Base-by-base conservation (phyloP, 2,797 vertebrate genomes). In the Coilia nasus region DNA sequence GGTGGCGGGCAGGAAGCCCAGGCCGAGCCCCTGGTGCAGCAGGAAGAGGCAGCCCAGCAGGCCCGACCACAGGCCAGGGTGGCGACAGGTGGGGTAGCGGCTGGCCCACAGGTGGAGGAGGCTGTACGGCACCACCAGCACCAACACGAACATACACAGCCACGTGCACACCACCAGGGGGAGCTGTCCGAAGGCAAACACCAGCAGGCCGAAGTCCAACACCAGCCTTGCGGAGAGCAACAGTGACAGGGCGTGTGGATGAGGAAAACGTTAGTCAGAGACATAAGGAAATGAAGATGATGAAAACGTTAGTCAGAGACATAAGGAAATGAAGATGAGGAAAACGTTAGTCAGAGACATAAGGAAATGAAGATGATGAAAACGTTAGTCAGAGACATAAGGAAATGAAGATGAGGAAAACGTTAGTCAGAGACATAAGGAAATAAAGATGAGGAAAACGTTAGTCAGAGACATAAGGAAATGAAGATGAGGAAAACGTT, bases 181-280 rank as follows among this genome's bases (percentile, higher is more conserved):
- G 83, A 97, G 90, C 91, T 96, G 96, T 60, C 98, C 98, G 90
- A 99, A 99, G 3, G 96, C 97, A 0, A 96, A 99, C 81, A 97
- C 96, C 87, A 99, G 89, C 81, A 99, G 94, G 91, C 95, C 96
- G 93, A 99, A 99, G 89, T 98, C 97, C 82, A 99, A 89, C 88
- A 99, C 98, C 90, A 98, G 91, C 90, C 98, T 99, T 91, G 71
- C 31, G 56, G 3, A 15, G 60, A 88, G 17, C 19, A 85, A 41
- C 88, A 84, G 12, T 25, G 12, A 83, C 50, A 64, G 62, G n/a
- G 60, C 5, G 35, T 64, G 60, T 64, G 59, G 57, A 23, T 7
- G 23, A 62, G n/a, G 10, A 50, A 50, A 50, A 50, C 12, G 62
- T 64, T 28, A 64, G 17, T 25, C 25, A 28, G 23, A 64, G 9